phyloP scores from a whole-genome alignment of 2,888 invertebrate species.

The Anthrax anthrax region DNA sequence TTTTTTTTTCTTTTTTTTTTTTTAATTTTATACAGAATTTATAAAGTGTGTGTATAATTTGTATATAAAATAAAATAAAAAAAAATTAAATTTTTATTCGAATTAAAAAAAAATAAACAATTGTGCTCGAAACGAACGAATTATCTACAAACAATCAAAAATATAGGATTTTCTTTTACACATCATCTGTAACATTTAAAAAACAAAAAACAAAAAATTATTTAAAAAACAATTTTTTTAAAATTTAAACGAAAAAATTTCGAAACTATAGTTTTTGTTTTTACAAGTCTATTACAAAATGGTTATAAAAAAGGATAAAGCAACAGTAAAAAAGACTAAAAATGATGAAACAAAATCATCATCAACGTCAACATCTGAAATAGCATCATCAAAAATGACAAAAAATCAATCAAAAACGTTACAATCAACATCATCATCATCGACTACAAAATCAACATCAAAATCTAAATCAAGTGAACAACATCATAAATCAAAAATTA shows the following conservation, averaged over 20 bases:
- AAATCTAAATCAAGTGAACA: conserved; percentile 36
- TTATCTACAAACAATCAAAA: too few relatives aligned
- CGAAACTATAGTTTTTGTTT: too few relatives aligned
- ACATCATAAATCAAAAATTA: conserved; percentile 34
- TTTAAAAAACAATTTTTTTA: not conserved
- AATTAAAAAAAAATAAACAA: too few relatives aligned
- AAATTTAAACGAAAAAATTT: not conserved
- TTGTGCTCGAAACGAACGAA: too few relatives aligned
- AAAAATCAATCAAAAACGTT: not conserved
- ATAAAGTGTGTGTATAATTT: not conserved
- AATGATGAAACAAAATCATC: too few relatives aligned
- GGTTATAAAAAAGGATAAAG: not conserved
- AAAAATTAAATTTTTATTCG: too few relatives aligned
- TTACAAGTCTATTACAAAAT: too few relatives aligned
- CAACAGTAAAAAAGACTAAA: not conserved
- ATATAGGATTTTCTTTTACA: too few relatives aligned
- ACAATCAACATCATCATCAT: not conserved
- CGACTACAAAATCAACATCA: conserved; percentile 21
- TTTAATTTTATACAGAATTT: not conserved
- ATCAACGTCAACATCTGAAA: not conserved
- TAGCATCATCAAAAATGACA: too few relatives aligned
- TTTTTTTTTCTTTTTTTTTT: not conserved
- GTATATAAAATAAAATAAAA: not conserved
- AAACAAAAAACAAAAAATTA: too few relatives aligned
- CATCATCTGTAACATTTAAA: too few relatives aligned